These are phyloP conservation scores for Sthenelais limicola DNA, from an alignment of 2,888 invertebrate species.

Conservation along the genomic window DNA sequence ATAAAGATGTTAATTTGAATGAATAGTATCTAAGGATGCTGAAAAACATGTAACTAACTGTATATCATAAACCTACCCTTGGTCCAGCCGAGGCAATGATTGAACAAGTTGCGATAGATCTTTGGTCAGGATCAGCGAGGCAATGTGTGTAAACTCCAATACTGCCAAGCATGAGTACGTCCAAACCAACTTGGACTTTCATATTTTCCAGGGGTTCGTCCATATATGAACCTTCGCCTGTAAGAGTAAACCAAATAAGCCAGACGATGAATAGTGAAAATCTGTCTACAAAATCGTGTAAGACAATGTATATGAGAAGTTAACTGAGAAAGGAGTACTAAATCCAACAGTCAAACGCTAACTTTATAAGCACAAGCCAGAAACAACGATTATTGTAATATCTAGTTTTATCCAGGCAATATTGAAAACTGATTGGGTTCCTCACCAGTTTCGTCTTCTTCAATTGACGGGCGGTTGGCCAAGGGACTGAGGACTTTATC, in stretches of 20 bases:
- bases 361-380: too few species aligned
- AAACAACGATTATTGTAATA: background rate
- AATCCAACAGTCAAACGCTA: too few species aligned
- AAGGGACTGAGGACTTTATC: slow-evolving; percentile 63
- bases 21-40: too few species aligned
- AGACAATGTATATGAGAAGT: too few species aligned
- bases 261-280: too few species aligned
- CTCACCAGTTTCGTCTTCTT: slow-evolving; percentile 39
- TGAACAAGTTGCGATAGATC: slow-evolving; percentile 62
- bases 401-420: background rate
- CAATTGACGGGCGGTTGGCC: slow-evolving; percentile 53
- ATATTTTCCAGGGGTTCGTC: slow-evolving; percentile 60
- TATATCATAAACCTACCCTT: slow-evolving; percentile 58
- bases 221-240: slow-evolving; percentile 56
- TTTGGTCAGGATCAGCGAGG: slow-evolving; percentile 58
- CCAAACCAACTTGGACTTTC: slow-evolving; percentile 64
- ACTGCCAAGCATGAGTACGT: slow-evolving; percentile 61
- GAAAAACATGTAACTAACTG: background rate
- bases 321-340: too few species aligned
- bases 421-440: background rate
- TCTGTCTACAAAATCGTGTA: too few species aligned
- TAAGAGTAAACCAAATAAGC: too few species aligned
- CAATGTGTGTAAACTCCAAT: slow-evolving; percentile 70
- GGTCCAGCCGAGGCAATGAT: slow-evolving; percentile 68
- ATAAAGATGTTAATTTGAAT: too few species aligned